phyloP scores from a whole-genome alignment of 2,888 invertebrate species.

The Drosophila mimica region DNA sequence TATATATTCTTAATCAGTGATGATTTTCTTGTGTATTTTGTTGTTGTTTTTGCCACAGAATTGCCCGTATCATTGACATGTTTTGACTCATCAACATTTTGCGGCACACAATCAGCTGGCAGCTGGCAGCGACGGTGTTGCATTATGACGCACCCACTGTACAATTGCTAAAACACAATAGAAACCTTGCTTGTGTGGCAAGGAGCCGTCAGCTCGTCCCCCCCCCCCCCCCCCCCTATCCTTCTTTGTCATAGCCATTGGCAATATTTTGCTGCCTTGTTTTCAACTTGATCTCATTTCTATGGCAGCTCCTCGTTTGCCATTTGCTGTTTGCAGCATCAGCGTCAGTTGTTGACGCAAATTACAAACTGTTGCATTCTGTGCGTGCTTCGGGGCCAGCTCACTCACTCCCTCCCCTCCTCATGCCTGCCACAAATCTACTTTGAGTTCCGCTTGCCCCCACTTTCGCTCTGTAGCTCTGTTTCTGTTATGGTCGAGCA shows the following conservation, averaged over 20 bases:
- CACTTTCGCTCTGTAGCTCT: neutral
- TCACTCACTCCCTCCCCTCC: neutral
- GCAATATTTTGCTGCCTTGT: slow-evolving; percentile 36
- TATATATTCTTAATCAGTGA: neutral
- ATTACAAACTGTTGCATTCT: slow-evolving; percentile 56
- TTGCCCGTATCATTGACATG: slow-evolving; percentile 35
- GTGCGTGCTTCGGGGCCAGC: neutral
- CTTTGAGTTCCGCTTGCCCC: neutral
- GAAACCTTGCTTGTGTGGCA: slow-evolving; percentile 5
- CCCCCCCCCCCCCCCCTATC: neutral
- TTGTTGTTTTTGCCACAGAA: neutral
- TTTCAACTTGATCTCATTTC: slow-evolving; percentile 36
- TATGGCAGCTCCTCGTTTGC: slow-evolving; percentile 14
- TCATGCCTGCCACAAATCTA: neutral
- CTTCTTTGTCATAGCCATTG: slow-evolving; percentile 28
- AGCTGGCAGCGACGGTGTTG: neutral
- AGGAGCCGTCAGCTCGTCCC: too few relatives aligned
- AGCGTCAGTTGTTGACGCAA: slow-evolving; percentile 38
- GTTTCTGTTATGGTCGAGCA: neutral
- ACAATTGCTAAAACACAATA: slow-evolving; percentile 3
- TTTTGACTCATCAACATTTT: slow-evolving; percentile 63
- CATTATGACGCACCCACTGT: slow-evolving; percentile 20
- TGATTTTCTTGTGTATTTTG: too few relatives aligned
- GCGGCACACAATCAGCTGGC: slow-evolving; percentile 27
- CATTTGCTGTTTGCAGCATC: slow-evolving; percentile 11